Conservation (phyloP, 2,113 vertebrate species). For the Lonchura striata region DNA sequence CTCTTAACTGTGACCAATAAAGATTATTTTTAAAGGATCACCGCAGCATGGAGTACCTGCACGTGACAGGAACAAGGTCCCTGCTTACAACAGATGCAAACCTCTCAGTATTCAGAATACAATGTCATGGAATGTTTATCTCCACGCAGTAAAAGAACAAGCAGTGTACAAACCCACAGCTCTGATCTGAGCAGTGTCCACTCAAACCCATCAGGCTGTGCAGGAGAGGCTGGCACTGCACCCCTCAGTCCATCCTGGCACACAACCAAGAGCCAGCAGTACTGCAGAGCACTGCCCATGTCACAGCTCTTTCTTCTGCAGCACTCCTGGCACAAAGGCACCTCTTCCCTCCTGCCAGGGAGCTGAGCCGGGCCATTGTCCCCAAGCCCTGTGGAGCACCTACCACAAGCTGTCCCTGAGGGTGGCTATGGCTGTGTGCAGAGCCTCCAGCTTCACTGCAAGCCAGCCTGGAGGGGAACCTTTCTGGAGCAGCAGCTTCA, state of each 20-base stretch:
- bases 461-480: slow-evolving; percentile 80
- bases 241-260: background rate
- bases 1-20: slow-evolving; percentile 65
- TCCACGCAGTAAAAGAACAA: background rate
- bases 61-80: background rate
- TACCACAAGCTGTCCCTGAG: slow-evolving; percentile 20
- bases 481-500: slow-evolving; percentile 70
- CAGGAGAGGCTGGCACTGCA: background rate
- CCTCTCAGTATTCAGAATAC: background rate
- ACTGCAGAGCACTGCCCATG: accelerated
- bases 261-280: background rate
- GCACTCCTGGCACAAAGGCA: background rate
- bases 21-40: slow-evolving; percentile 68
- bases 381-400: background rate
- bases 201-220: background rate
- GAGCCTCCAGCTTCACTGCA: slow-evolving; percentile 69
- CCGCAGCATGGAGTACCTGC: background rate
- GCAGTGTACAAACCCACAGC: background rate
- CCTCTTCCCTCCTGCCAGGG: background rate
- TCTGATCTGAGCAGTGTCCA: background rate
- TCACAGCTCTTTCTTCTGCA: background rate
- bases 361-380: background rate
- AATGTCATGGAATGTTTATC: background rate
- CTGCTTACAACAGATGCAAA: background rate
- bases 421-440: slow-evolving; percentile 71